Base-by-base conservation (phyloP, 2,113 vertebrate genomes). In the Cephalopholis sonnerati region DNA sequence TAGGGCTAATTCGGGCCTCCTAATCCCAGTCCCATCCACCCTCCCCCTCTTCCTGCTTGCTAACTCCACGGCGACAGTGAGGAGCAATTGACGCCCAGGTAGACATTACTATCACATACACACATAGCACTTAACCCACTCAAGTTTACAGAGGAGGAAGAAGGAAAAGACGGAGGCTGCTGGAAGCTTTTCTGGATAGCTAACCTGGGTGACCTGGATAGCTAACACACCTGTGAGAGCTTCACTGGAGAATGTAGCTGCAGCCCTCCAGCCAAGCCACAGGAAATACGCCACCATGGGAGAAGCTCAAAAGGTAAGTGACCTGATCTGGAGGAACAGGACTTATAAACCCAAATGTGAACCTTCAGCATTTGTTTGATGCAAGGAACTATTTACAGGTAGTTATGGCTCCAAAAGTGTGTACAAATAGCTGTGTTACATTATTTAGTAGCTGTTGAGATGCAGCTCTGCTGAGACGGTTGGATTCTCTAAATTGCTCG, bases 251-350 rank as follows among this genome's bases (percentile, higher is more conserved):
- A 95, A 95, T 95, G 66, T 89, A 95, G 95, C 36, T 90, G 82
- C 81, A 85, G 89, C 82, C 79, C 63, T 83, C 62, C 32, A 81
- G 79, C 62, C 79, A 58, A 79, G 77, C 80, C 76, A 86, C 67
- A 91, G 84, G 77, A 92, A 75, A 93, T 78, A 82, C 83, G 55
- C 67, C 85, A 96, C 89, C 90, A 97, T 97, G 97, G 96, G 96
- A 82, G 97, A 97, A 92, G 95, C 94, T 92, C 95, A 97, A 92
- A 96, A 97, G 96, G 96, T 97, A 93, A 71, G 95, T 22, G 82
- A 65, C 57, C 79, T 36, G 74, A 82, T 74, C 32, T 84, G 18
- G 22, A 44, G 51, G 65, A 74, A 36, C 18, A 39, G 32, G 73
- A 29, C 20, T 65, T 55, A 57, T 9, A 50, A 53, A 74, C 50